Percentiles rank a stretch among this genome's conserved stretches.
Conservation (phyloP, 2,888 invertebrate species). For the Endotricha flammealis region DNA sequence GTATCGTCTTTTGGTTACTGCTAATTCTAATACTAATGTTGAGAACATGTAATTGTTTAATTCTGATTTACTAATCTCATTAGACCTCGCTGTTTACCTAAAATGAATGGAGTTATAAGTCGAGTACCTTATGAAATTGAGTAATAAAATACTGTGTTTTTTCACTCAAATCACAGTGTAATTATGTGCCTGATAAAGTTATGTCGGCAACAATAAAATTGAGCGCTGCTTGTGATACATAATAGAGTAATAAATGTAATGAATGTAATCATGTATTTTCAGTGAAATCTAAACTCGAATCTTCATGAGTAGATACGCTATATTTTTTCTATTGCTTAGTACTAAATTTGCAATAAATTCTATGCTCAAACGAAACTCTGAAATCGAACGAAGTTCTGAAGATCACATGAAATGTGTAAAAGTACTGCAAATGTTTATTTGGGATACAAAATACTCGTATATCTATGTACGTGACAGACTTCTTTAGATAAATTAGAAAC, state of each 20-base stretch:
- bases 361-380: slow-evolving; percentile 17
- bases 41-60: too few species aligned
- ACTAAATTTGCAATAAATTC: slow-evolving; percentile 2
- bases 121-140: too few species aligned
- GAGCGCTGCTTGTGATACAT: slow-evolving; percentile 37
- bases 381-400: slow-evolving; percentile 14
- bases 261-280: slow-evolving; percentile 1
- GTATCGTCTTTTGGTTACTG: too few species aligned
- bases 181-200: slow-evolving; percentile 22
- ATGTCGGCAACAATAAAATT: slow-evolving; percentile 21
- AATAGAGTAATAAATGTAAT: slow-evolving; percentile 30
- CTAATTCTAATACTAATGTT: too few species aligned
- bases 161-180: too few species aligned
- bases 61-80: too few species aligned
- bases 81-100: too few species aligned
- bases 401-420: slow-evolving; percentile 1
- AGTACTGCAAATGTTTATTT: not conserved
- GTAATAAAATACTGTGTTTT: too few species aligned
- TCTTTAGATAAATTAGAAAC: slow-evolving; percentile 1
- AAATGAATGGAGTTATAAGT: too few species aligned
- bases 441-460: not conserved
- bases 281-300: not conserved
- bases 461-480: not conserved
- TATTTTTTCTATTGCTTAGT: not conserved
- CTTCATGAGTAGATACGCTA: not conserved